Evolutionary conservation across 2,113 vertebrate species (phyloP).

Genomic region (Tenebrosternarchus preto): DNA sequence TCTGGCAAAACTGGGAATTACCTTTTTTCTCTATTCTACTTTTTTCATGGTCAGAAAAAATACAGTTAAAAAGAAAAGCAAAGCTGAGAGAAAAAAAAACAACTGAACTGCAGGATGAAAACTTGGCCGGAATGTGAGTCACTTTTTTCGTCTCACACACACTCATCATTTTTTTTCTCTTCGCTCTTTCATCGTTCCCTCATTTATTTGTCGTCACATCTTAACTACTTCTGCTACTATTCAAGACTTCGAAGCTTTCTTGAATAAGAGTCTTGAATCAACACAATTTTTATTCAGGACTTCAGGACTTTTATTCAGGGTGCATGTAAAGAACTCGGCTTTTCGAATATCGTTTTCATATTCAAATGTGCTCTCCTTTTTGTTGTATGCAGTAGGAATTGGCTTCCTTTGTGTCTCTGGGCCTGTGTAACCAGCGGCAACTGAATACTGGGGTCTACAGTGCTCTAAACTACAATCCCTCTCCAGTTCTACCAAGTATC

Average conservation of each 20-base stretch:
- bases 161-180: neutral
- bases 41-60: neutral
- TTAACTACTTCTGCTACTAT: neutral
- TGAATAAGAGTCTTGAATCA: neutral
- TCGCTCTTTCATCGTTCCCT: neutral
- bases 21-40: neutral
- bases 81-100: neutral
- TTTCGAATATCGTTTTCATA: neutral
- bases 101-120: neutral
- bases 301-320: too few relatives aligned
- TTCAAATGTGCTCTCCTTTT: neutral
- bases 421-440: neutral
- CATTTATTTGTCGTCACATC: neutral
- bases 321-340: neutral
- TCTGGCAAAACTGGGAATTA: neutral
- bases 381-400: neutral
- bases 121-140: too few relatives aligned
- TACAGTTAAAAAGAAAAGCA: neutral
- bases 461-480: conserved; percentile 19
- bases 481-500: conserved; percentile 24
- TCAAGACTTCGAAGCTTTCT: neutral
- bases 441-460: neutral
- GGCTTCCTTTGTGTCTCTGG: neutral
- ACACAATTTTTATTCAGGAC: neutral
- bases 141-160: too few relatives aligned